Percentiles rank a stretch among this genome's conserved stretches.
Evolutionary conservation across 1,140 invertebrate genomes (phyloP).

Genomic region (Conus ventricosus): DNA sequence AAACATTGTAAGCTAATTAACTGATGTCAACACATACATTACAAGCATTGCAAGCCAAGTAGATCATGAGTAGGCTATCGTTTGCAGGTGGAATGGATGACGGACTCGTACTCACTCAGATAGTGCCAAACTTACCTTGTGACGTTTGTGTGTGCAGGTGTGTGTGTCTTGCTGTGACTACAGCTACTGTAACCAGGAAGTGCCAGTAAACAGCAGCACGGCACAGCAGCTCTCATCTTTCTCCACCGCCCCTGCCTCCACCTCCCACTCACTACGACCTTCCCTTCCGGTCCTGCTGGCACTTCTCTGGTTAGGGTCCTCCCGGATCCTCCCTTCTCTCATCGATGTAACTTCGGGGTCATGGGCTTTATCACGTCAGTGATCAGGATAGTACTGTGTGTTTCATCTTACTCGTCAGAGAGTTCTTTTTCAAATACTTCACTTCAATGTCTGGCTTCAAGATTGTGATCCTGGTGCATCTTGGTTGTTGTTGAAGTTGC

Average conservation of each 20-base stretch:
- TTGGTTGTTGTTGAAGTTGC: not conserved
- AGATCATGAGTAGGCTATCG: too few relatives aligned
- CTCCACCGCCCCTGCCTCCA: not conserved
- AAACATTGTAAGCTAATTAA: too few relatives aligned
- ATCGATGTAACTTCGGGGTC: not conserved
- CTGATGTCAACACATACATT: too few relatives aligned
- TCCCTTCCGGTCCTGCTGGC: not conserved
- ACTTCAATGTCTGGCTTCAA: too few relatives aligned
- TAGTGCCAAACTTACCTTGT: too few relatives aligned
- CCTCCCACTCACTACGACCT: not conserved
- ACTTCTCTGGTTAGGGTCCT: not conserved
- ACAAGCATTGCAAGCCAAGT: too few relatives aligned
- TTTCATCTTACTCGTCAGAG: too few relatives aligned
- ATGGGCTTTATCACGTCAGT: not conserved
- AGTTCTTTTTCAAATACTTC: too few relatives aligned
- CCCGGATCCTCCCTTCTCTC: not conserved
- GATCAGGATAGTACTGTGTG: not conserved
- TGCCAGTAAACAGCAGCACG: slow-evolving; percentile 44
- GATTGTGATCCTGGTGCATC: not conserved
- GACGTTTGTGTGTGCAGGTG: slow-evolving; percentile 43
- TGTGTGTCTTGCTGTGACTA: slow-evolving; percentile 54
- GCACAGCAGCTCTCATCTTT: slow-evolving; percentile 44
- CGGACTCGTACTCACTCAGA: too few relatives aligned
- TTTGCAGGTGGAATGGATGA: too few relatives aligned
- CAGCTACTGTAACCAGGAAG: slow-evolving; percentile 56